phyloP scores from a whole-genome alignment of 2,888 invertebrate genomes.

The Mesorhabditis sp. region DNA sequence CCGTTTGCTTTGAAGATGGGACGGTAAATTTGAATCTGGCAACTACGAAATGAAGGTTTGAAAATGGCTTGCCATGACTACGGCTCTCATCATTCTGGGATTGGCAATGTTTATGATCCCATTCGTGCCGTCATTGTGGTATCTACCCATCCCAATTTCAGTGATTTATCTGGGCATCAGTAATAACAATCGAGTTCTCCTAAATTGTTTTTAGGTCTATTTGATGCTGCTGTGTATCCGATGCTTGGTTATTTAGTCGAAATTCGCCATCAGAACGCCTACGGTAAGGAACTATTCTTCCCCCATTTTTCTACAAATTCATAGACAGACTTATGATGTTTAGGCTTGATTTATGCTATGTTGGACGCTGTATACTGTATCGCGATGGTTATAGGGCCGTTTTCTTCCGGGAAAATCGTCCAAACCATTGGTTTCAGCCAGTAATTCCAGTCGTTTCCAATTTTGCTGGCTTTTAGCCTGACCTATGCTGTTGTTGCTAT shows the following conservation, averaged over 20 bases:
- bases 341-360: slow-evolving; percentile 92
- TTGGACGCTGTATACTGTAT: slow-evolving; percentile 96
- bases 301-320: too few species aligned
- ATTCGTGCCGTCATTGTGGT: neutral
- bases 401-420: neutral
- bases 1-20: neutral
- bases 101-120: neutral
- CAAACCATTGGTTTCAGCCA: slow-evolving; percentile 33
- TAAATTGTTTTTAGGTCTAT: slow-evolving; percentile 83
- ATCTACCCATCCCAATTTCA: neutral
- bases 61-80: neutral
- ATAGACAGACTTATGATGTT: neutral
- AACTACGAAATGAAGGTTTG: neutral
- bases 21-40: neutral
- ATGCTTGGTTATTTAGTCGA: slow-evolving; percentile 92
- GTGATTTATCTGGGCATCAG: neutral
- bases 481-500: slow-evolving; percentile 85
- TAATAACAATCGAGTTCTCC: neutral
- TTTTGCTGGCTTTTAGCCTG: slow-evolving; percentile 65
- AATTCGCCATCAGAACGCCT: slow-evolving; percentile 88
- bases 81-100: neutral
- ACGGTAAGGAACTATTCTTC: slow-evolving; percentile 59
- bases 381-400: slow-evolving; percentile 84
- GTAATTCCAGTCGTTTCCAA: neutral
- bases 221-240: slow-evolving; percentile 99